Conservation (phyloP, 1,140 invertebrate genomes). For the Aphelenchoides fujianensis region DNA sequence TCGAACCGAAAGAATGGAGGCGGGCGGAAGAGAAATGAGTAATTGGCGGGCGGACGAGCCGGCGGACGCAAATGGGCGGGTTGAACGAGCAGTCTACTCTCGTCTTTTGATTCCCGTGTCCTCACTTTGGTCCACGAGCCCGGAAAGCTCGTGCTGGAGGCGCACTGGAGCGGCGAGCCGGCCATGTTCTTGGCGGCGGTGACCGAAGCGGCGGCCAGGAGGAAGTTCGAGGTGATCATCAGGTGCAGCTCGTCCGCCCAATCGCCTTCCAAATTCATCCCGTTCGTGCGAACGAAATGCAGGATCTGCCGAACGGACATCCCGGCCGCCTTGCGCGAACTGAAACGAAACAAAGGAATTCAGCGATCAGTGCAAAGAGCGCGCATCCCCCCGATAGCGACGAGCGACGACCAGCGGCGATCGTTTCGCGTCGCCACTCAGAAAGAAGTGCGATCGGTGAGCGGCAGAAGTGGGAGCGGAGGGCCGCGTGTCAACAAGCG, state of each 20-base stretch:
- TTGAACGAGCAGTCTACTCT: no score
- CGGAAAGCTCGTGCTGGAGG: no score
- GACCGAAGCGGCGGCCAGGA: constrained; percentile 10
- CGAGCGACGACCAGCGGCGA: background rate
- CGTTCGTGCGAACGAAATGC: background rate
- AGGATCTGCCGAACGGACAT: constrained; percentile 15
- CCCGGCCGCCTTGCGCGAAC: background rate
- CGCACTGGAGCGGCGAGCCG: constrained; percentile 23
- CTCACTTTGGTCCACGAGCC: background rate
- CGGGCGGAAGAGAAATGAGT: no score
- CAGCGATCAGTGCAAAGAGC: background rate
- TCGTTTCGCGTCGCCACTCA: background rate
- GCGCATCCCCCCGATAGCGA: background rate
- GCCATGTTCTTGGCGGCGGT: constrained; percentile 17
- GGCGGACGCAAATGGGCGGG: no score
- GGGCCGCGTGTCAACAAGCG: background rate
- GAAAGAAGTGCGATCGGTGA: background rate
- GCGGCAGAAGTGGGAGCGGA: background rate
- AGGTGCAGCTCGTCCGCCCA: background rate
- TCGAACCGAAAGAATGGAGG: no score
- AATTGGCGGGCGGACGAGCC: no score
- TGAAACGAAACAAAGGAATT: background rate
- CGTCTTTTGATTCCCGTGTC: no score
- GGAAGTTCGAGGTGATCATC: constrained; percentile 18
- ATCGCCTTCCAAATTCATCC: no score